Conservation (phyloP, 2,888 invertebrate species). For the Drosophila cracens region DNA sequence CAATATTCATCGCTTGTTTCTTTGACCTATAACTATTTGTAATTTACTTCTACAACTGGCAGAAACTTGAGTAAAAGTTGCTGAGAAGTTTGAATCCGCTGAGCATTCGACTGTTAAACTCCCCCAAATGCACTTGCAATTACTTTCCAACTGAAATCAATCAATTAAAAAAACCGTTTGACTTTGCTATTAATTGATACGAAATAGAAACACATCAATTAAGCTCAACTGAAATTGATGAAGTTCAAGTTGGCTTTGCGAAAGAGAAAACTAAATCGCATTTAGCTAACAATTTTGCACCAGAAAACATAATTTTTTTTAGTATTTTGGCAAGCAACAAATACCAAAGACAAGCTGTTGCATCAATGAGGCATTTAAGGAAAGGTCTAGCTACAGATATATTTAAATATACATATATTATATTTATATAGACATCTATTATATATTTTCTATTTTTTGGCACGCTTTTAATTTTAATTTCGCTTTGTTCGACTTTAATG, state of each 20-base stretch:
- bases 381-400: not conserved
- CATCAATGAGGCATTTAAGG: not conserved
- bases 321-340: not conserved
- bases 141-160: constrained; percentile 59
- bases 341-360: not conserved
- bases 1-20: constrained; percentile 18
- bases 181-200: constrained; percentile 59
- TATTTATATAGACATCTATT: not conserved
- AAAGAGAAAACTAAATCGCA: constrained; percentile 4
- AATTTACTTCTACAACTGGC: not conserved
- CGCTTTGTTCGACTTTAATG: constrained; percentile 44
- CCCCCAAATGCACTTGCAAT: constrained; percentile 55
- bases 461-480: constrained; percentile 14
- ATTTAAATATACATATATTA: not conserved
- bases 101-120: constrained; percentile 37
- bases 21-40: not conserved
- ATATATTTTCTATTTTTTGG: not conserved
- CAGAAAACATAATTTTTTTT: not conserved
- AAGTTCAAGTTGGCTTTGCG: constrained; percentile 36
- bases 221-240: constrained; percentile 58
- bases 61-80: constrained; percentile 8
- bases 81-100: constrained; percentile 36
- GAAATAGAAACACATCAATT: constrained; percentile 43
- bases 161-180: constrained; percentile 68
- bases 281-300: constrained; percentile 3